Base-by-base conservation (phyloP, 1,140 invertebrate genomes). In the Latrodectus geometricus region DNA sequence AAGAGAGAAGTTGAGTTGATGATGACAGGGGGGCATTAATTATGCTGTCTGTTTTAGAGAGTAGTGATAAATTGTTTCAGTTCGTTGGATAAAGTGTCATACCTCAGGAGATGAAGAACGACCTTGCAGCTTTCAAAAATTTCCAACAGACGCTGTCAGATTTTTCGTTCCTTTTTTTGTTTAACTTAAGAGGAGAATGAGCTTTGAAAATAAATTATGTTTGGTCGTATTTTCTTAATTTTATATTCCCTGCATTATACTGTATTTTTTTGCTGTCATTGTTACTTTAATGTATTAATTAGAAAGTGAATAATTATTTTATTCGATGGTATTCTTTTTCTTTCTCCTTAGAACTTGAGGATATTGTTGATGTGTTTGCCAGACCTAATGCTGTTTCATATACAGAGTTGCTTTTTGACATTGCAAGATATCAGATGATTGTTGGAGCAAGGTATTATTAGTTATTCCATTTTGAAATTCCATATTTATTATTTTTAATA, bases 391-490 rank as follows among this genome's bases (percentile, higher is more conserved):
- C 95, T 86, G 93, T 93, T 56, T 94, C 94, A 84, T 96, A 94
- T 91, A 94, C 95, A 8, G 94, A 96, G 91, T 92, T 96, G 89
- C 91, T 96, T 21, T 96, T 96, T 90, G 96, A 97, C 91, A 94
- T 96, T 54, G 94, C 95, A 75, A 93, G 95, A 89, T 94, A 95
- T 90, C 95, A 96, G 91, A 92, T 97, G 86, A 92, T 96, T 87
- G 94, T 95, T 88, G 95, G 95, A 87, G 95, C 95, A 86, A 94
- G 95, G 95, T 95, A 92, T 93, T 92, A 21, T 20, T 8, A n/a
- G 9, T 15, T 54, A 11, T 49, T 14, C 49, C 15, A 17, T 61
- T 52, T 61, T 65, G 61, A 0, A 17, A n/a, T 17, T 52, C 21
- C 14, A 61, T 9, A 65, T 21, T 21, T 23, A 20, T 21, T 11